These are phyloP conservation scores for Pantherophis guttatus DNA, from an alignment of 2,113 vertebrate genomes.

Conservation along the genomic window DNA sequence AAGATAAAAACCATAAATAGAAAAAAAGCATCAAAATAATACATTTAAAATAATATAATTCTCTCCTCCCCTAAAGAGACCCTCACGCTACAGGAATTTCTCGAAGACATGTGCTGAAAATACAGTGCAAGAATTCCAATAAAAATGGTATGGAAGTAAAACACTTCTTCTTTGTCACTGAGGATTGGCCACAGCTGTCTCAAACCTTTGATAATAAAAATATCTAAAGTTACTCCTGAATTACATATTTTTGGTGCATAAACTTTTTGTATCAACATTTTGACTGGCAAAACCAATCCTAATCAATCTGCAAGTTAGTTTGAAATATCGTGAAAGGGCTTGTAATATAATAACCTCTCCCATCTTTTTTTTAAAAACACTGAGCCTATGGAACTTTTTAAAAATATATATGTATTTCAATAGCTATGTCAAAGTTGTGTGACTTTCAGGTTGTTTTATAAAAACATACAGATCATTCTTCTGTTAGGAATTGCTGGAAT, in stretches of 20 bases:
- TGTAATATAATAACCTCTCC: background rate
- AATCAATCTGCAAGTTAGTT: background rate
- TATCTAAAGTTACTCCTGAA: background rate
- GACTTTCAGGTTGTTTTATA: background rate
- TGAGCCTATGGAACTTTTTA: background rate
- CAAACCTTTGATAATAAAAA: background rate
- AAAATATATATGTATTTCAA: background rate
- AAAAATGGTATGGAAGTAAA: background rate
- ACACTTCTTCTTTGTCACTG: background rate
- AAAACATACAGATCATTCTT: background rate
- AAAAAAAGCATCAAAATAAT: background rate
- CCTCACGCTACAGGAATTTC: background rate
- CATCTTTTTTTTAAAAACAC: background rate
- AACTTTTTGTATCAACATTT: background rate
- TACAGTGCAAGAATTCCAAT: background rate
- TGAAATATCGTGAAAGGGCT: background rate
- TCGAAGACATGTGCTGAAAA: background rate
- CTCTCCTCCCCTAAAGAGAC: background rate
- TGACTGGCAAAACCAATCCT: background rate
- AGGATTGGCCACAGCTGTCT: conserved; percentile 1
- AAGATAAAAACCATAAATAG: background rate
- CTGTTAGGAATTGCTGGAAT: background rate
- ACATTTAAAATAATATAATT: background rate
- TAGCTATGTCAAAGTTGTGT: background rate
- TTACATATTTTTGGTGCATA: background rate